phyloP scores from a whole-genome alignment of 2,113 vertebrate genomes.

The Nothobranchius kuhntae region DNA sequence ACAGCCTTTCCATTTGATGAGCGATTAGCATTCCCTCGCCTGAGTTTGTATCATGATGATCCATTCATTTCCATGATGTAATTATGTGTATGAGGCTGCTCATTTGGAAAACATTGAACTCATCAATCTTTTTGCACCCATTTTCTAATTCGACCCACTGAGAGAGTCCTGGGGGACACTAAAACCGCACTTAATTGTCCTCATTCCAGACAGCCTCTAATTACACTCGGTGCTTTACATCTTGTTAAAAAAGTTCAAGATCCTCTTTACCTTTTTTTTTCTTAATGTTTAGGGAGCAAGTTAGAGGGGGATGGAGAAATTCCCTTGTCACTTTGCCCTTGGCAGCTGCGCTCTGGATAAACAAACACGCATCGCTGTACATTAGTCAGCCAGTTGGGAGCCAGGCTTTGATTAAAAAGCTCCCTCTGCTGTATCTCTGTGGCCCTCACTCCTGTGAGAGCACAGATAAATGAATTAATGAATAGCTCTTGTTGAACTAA shows the following conservation, averaged over 20 bases:
- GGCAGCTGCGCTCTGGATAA: constrained; percentile 74
- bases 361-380: constrained; percentile 68
- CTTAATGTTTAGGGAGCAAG: constrained; percentile 26
- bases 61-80: constrained; percentile 78
- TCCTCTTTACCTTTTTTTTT: constrained; percentile 44
- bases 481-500: constrained; percentile 55
- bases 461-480: constrained; percentile 70
- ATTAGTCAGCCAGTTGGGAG: constrained; percentile 64
- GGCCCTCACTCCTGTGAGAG: constrained; percentile 58
- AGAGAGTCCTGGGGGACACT: constrained; percentile 70
- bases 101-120: constrained; percentile 81
- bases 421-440: constrained; percentile 56
- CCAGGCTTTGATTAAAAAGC: constrained; percentile 70
- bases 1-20: constrained; percentile 75
- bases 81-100: constrained; percentile 79
- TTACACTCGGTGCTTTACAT: constrained; percentile 74
- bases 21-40: constrained; percentile 78
- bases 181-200: constrained; percentile 79
- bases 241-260: constrained; percentile 70
- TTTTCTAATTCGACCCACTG: constrained; percentile 73
- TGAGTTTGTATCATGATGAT: constrained; percentile 78
- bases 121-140: constrained; percentile 79
- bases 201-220: constrained; percentile 74
- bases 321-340: constrained; percentile 66
- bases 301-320: constrained; percentile 39